Evolutionary conservation across 2,888 invertebrate genomes (phyloP), one percentile per base, ranked within the genome.

Genomic region (Gasteruption jaculator): DNA sequence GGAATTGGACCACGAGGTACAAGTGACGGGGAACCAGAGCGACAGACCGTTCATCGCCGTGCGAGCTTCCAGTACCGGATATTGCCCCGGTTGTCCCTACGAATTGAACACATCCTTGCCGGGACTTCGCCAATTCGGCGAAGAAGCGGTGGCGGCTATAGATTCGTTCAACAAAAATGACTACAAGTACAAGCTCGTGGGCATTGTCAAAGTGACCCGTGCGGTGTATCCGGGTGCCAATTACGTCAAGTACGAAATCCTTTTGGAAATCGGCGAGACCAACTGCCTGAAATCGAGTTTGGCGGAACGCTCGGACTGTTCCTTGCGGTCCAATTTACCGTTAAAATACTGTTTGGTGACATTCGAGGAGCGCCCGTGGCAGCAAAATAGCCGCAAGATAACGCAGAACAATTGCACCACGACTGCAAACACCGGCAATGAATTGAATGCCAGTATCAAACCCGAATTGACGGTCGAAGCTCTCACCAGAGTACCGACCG

Each of bases 31-130:
- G 0, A 63, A 66, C 27, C 58, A 57, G n/a, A 61, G 56, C 31
- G 62, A 65, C 11, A 60, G 54, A 30, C 63, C 66, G 0, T 68
- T 68, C 33, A 59, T 68, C 10, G 66, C 68, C 2, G 57, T 64
- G 11, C 56, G 58, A 22, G 61, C 64, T 2, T 49, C 56, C 3
- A 54, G 47, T 27, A 44, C 57, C 0, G 56, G 53, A 3, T 68
- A 67, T 39, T 71, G 68, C 44, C 61, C 69, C 3, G 66, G 68
- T 24, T 71, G 70, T 41, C 69, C 69, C 0, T 67, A 59, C 30
- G 67, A 69, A 19, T 29, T 71, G 11, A 69, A 68, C 47, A 61
- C 68, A 1, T 58, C 59, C 15, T 41, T 68, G 18, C 63, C 66
- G n/a, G 68, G 65, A 12, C 50, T 70, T 1, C 41, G 43, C 2